phyloP scores from a whole-genome alignment of 2,888 invertebrate genomes.

The Pollenia amentaria region DNA sequence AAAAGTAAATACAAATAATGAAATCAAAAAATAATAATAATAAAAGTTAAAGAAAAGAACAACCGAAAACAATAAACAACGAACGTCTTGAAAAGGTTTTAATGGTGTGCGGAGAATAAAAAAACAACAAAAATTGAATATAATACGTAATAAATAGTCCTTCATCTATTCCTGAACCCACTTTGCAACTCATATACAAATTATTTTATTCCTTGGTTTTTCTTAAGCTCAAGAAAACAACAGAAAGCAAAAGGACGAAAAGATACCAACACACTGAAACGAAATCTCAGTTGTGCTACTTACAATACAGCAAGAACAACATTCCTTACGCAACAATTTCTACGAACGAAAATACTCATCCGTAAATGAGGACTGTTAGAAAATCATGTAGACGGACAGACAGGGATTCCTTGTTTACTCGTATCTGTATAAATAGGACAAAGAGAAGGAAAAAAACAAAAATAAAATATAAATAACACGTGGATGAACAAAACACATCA shows the following conservation, averaged over 20 bases:
- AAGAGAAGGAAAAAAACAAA: neutral
- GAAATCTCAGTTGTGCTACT: slow-evolving; percentile 33
- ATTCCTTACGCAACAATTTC: slow-evolving; percentile 41
- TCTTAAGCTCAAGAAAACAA: slow-evolving; percentile 1
- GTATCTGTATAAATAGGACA: neutral
- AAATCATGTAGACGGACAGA: slow-evolving; percentile 10
- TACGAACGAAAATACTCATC: slow-evolving; percentile 2
- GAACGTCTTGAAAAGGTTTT: slow-evolving; percentile 22
- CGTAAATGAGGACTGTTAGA: neutral
- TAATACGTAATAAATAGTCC: slow-evolving; percentile 58
- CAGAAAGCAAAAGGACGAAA: neutral
- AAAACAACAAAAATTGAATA: slow-evolving; percentile 14
- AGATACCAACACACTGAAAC: slow-evolving; percentile 25
- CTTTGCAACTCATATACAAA: slow-evolving; percentile 34
- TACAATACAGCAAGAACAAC: slow-evolving; percentile 20
- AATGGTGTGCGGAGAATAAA: neutral
- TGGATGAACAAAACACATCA: slow-evolving; percentile 65
- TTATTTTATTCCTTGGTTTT: slow-evolving; percentile 29
- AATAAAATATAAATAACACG: slow-evolving; percentile 59
- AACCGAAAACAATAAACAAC: slow-evolving; percentile 55
- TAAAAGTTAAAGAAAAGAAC: slow-evolving; percentile 44
- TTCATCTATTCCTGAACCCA: slow-evolving; percentile 5
- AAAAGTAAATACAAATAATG: slow-evolving; percentile 40
- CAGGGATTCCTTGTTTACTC: slow-evolving; percentile 18
- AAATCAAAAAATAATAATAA: slow-evolving; percentile 24